phyloP scores from a whole-genome alignment of 2,113 vertebrate species.

The Ciconia stormi region DNA sequence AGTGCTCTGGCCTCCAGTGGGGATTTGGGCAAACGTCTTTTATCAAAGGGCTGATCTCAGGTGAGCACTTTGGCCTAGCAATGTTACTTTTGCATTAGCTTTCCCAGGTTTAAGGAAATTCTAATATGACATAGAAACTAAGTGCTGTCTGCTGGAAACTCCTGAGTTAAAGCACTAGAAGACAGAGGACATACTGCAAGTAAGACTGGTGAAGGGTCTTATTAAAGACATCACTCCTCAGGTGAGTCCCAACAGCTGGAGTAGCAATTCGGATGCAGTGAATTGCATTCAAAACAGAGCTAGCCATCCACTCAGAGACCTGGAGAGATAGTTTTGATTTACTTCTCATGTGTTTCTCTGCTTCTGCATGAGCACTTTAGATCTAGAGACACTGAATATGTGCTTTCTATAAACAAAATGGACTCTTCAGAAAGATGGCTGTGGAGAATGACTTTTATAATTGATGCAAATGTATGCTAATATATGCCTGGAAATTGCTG shows the following conservation, averaged over 20 bases:
- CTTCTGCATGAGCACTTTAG: neutral
- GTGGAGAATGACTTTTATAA: neutral
- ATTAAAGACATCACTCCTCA: neutral
- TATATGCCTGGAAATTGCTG: neutral
- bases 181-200: neutral
- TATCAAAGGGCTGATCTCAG: neutral
- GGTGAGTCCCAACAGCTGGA: neutral
- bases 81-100: neutral
- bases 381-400: neutral
- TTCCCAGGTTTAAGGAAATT: neutral
- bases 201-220: neutral
- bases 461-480: neutral
- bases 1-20: neutral
- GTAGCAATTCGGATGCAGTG: neutral
- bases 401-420: neutral
- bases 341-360: neutral
- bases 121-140: neutral
- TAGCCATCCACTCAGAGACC: neutral
- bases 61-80: neutral
- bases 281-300: neutral
- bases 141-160: neutral
- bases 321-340: neutral
- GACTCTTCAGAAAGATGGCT: neutral
- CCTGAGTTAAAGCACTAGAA: neutral
- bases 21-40: neutral